Base-by-base conservation (phyloP, 2,888 invertebrate genomes). In the Platerodrilus igneus region DNA sequence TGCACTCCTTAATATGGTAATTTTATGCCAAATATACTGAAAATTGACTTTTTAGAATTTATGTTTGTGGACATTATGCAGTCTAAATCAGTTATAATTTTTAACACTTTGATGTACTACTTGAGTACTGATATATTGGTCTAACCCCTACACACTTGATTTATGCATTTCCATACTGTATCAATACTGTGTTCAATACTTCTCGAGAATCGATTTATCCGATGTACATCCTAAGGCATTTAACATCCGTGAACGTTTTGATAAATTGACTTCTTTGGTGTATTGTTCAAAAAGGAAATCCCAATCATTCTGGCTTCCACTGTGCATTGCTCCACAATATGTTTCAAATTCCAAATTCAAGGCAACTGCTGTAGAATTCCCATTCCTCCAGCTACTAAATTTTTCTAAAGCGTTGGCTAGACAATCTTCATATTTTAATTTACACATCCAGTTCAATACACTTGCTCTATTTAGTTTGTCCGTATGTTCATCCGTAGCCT, bases 251-350 rank as follows among this genome's bases (percentile, higher is more conserved):
- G 29, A 23, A 8, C 37, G 16, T 14, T 40, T 30, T 14, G 27
- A 10, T 6, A 22, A 16, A 13, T 40, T 31, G 13, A 9, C 17
- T 1, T 20, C 23, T 11, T 20, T 22, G 2, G 9, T 28, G 22
- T 77, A 73, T 0, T 68, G 43, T 5, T 35, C 34, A 73, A 79
- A 83, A 13, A 84, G 65, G 51, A 68, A 74, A 2, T 77, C 55
- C 73, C 83, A 89, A 45, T 83, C 79, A 0, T 59, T 58, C n/a
- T 59, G 54, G 0, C 66, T 69, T 0, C 85, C 86, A 11, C 74
- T 62, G n/a, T 77, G 75, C n/a, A 90, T 71, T 1, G 76, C 86
- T 13, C 76, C 77, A 59, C 89, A 88, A 66, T 86, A 87, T 1
- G 87, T 81, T 37, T 77, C 75, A 16, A 73, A 66, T 31, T 83